Evolutionary conservation across 92 coral and sea anemone species (phyloP), one percentile per base, ranked within the genome.

Genomic region (Epizoanthus ramosus): DNA sequence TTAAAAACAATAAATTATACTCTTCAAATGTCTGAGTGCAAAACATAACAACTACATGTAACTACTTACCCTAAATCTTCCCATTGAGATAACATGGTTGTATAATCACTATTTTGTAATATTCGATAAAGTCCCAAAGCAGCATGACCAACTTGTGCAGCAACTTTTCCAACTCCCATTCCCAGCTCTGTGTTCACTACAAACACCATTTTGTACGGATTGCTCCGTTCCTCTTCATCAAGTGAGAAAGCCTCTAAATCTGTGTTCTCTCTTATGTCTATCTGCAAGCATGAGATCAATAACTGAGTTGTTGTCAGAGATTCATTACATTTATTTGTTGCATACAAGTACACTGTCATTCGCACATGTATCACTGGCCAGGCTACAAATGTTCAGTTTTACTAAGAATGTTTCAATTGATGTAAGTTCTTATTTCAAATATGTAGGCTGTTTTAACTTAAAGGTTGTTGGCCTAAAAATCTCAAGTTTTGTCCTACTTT

Each of bases 121-220:
- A 57, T 86, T 79, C 94, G 83, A 63, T 90, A 88, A 52, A 94
- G 86, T 70, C 97, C 97, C 28, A 94, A 68, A 18, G 97, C 73
- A 19, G 98, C 98, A 81, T 94, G 98, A 22, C 96, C 98, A 31
- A 94, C 93, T 80, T 94, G 98, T 22, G 97, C 97, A 14, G 92
- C 98, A 17, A 87, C 80, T 71, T 94, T 94, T 21, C 98, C 98
- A n/a, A 90, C 90, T 28, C 97, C 98, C 98, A 94, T 94, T 31
- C 86, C 86, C 8, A 92, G 87, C 56, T 91, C 92, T 33, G 90
- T 87, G 82, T 94, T 94, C 6, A 94, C 93, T 54, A 94, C 91
- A 84, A 94, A 94, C 21, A 92, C 94, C 98, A 94, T 94, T 71
- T 92, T 94, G 83, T 91, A 93, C 1, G 94, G 90, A 47, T 89